Evolutionary conservation across 2,797 vertebrate species (phyloP).

Genomic region (Enteromius viviparus): DNA sequence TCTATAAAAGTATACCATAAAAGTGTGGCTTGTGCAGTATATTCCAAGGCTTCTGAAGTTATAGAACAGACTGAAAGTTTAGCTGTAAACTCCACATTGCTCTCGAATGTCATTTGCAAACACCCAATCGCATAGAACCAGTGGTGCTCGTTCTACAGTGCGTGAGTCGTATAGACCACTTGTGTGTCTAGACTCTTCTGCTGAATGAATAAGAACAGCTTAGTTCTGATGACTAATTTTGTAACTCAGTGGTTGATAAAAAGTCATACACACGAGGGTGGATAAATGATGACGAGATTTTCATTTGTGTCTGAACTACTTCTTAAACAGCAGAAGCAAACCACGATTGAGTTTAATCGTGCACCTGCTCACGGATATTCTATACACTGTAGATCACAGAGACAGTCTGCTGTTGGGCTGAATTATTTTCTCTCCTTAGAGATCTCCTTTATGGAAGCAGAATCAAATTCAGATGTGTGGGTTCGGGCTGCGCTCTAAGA

Average conservation of each 20-base stretch:
- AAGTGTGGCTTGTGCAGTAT: neutral
- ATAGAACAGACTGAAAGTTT: neutral
- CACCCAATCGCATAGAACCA: neutral
- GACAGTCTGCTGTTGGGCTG: conserved; percentile 29
- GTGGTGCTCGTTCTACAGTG: neutral
- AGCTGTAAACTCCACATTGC: neutral
- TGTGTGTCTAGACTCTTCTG: neutral
- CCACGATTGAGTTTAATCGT: conserved; percentile 23
- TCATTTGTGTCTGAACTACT: conserved; percentile 25
- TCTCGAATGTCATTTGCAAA: neutral
- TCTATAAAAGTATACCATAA: conserved; percentile 12
- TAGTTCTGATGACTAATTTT: neutral
- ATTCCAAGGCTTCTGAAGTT: neutral
- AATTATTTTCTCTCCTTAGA: conserved; percentile 32
- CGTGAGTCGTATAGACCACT: neutral
- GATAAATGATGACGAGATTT: conserved; percentile 19
- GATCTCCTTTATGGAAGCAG: conserved; percentile 14
- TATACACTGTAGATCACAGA: conserved; percentile 27
- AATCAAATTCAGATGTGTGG: conserved; percentile 21
- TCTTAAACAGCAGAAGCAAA: conserved; percentile 25
- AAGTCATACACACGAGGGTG: neutral
- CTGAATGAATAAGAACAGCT: neutral
- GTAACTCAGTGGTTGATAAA: neutral
- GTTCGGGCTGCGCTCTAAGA: conserved; percentile 16
- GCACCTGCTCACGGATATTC: conserved; percentile 31